Evolutionary conservation across 1,140 invertebrate species (phyloP).

Genomic region (Drosophila murphyi): DNA sequence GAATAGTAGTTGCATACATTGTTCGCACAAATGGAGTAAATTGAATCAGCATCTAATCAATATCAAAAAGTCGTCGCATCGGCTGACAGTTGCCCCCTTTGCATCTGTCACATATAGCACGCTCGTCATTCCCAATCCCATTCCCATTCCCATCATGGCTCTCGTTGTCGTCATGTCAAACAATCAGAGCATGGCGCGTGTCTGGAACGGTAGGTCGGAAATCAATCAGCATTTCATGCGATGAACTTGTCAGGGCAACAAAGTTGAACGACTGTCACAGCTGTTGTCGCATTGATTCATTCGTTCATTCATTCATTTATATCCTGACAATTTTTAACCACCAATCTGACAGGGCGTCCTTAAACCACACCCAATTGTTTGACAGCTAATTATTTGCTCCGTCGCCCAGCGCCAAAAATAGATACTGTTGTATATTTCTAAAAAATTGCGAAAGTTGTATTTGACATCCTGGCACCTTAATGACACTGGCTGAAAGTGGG

Average conservation of each 20-base stretch:
- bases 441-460: neutral
- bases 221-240: constrained; percentile 68
- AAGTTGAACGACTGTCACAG: constrained; percentile 29
- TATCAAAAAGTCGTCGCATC: constrained; percentile 48
- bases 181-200: constrained; percentile 61
- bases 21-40: constrained; percentile 33
- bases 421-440: neutral
- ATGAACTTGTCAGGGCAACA: constrained; percentile 56
- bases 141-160: constrained; percentile 5
- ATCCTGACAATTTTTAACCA: constrained; percentile 33
- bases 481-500: neutral
- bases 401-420: constrained; percentile 17
- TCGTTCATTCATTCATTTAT: neutral
- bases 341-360: constrained; percentile 12
- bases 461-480: neutral
- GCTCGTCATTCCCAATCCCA: constrained; percentile 6
- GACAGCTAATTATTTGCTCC: constrained; percentile 64
- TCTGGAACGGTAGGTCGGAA: constrained; percentile 39
- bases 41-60: constrained; percentile 50
- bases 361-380: constrained; percentile 17
- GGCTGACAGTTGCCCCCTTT: neutral
- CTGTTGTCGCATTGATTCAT: constrained; percentile 31
- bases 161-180: constrained; percentile 43
- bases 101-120: neutral
- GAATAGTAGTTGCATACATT: constrained; percentile 22